These are phyloP conservation scores for Leguminivora glycinivorella DNA, from an alignment of 1,140 invertebrate species.

Conservation along the genomic window DNA sequence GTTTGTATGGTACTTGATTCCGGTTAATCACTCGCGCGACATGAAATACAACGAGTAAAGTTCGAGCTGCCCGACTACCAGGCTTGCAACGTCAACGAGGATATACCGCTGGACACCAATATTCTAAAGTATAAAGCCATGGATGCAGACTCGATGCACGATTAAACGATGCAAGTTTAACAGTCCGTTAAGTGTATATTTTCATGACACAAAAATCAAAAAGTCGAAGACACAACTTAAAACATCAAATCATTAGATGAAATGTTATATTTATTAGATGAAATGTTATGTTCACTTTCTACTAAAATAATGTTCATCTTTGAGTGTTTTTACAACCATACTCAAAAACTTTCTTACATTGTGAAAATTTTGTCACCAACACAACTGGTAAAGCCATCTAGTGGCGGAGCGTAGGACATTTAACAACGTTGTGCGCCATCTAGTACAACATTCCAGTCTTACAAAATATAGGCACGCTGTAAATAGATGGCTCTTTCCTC, in stretches of 20 bases:
- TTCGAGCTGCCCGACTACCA: conserved; percentile 97
- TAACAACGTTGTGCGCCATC: background rate
- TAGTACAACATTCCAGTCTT: background rate
- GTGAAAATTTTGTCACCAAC: background rate
- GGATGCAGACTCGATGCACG: conserved; percentile 94
- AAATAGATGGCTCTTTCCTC: background rate
- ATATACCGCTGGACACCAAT: conserved; percentile 93
- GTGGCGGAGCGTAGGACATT: background rate
- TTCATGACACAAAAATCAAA: too few species aligned
- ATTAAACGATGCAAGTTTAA: conserved; percentile 95
- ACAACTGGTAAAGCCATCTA: conserved; percentile 5
- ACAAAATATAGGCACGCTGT: background rate
- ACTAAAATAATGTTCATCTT: too few species aligned
- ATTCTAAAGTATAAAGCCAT: conserved; percentile 95
- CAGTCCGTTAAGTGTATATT: conserved; percentile 82
- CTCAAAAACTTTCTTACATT: too few species aligned
- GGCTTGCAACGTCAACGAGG: conserved; percentile 96
- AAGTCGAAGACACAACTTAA: too few species aligned
- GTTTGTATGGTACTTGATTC: too few species aligned
- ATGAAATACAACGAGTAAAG: conserved; percentile 96
- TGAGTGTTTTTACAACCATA: too few species aligned
- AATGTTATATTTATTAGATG: too few species aligned
- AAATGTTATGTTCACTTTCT: too few species aligned
- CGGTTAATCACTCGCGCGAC: conserved; percentile 94
- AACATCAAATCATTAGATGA: too few species aligned